A percentile compares a stretch with the other conserved stretches of the same genome.
These are phyloP conservation scores for Muscidifurax raptorellus DNA, from an alignment of 1,140 invertebrate species.

Conservation along the genomic window DNA sequence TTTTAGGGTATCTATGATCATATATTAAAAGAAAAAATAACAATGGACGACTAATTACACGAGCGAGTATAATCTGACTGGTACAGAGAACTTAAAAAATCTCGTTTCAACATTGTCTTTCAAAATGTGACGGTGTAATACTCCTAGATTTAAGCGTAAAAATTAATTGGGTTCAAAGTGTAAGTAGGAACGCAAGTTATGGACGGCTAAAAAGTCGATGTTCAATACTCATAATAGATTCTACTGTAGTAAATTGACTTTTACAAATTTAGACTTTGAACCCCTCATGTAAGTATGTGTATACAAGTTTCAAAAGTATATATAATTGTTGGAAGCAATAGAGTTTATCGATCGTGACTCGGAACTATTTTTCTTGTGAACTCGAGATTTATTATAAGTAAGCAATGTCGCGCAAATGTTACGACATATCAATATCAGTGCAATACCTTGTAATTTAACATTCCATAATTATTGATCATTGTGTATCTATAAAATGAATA, in stretches of 20 bases:
- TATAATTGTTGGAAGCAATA: conserved; percentile 32
- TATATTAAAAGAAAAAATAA: conserved; percentile 48
- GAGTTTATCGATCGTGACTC: background rate
- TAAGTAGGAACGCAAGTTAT: conserved; percentile 7
- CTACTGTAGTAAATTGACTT: background rate
- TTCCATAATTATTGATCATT: conserved; percentile 32
- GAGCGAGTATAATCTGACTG: conserved; percentile 8
- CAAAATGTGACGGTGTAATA: conserved; percentile 22
- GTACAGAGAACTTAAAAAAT: conserved; percentile 26
- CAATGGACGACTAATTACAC: conserved; percentile 38
- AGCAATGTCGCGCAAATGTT: conserved; percentile 20
- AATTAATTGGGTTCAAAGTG: conserved; percentile 18
- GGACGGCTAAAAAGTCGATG: background rate
- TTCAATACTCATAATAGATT: conserved; percentile 9
- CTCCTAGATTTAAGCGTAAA: conserved; percentile 8
- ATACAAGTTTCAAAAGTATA: conserved; percentile 31
- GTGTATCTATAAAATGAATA: conserved; percentile 17
- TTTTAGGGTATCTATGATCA: conserved; percentile 51
- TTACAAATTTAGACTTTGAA: conserved; percentile 31
- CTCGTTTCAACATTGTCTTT: conserved; percentile 32
- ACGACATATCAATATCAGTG: conserved; percentile 12
- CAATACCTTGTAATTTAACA: conserved; percentile 31
- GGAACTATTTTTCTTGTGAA: conserved; percentile 4
- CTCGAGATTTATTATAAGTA: background rate
- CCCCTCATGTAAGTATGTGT: conserved; percentile 1